Evolutionary conservation across 2,888 invertebrate genomes (phyloP), one percentile per base, ranked within the genome.

Genomic region (Drosophila birchii): DNA sequence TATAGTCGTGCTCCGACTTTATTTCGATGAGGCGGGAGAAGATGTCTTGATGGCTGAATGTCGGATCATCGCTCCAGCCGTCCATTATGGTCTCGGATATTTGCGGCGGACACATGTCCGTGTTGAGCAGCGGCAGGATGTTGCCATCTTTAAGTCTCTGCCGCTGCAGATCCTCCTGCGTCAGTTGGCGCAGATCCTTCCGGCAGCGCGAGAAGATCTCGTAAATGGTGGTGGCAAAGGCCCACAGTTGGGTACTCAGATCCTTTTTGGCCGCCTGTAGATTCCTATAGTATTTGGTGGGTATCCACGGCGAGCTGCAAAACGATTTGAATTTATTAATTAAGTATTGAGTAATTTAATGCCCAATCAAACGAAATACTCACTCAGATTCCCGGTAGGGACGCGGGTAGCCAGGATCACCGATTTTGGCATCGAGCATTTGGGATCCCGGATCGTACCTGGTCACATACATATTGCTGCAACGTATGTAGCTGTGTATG

Each of bases 201-300:
- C 93, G 94, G 1, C 98, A 98, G 80, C 94, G 95, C 0, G 96
- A 95, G 93, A 98, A 98, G 80, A 98, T 96, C 92, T 98, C 97
- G 97, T 98, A 98, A 20, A 98, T 91, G 0, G 98, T 98, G 5
- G 98, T 98, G 0, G 96, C 97, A 90, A 97, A 96, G 7, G 98
- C 97, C 97, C 97, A 98, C 26, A 98, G 95, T 89, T 98, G 98
- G 14, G 97, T 96, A 59, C 95, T 94, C 0, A 94, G 94, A 23
- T 95, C 96, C 12, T 93, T 93, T 90, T 94, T 95, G 16, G 96
- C 96, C 20, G 72, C 93, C 86, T 94, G 94, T 88, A 95, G 94
- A 90, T 96, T 95, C 0, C 93, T 91, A 90, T 96, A 96, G 89
- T 95, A 96, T 91, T 98, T 97, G 12, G 96, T 95, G 0, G 98